phyloP scores from a whole-genome alignment of 2,797 vertebrate genomes.

The Smutsia gigantea region DNA sequence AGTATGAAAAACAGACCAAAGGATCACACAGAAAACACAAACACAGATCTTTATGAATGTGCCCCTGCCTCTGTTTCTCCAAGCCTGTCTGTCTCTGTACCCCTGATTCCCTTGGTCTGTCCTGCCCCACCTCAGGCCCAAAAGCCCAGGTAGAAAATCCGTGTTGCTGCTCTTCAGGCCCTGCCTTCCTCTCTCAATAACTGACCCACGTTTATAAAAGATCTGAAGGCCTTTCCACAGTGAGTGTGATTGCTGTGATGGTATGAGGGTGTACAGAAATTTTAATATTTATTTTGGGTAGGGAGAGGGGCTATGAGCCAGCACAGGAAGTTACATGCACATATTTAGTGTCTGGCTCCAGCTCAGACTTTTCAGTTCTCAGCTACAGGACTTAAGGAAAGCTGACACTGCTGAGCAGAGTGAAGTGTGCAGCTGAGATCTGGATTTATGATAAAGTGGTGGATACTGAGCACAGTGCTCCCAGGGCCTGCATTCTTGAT shows the following conservation, averaged over 20 bases:
- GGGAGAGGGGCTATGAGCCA: neutral
- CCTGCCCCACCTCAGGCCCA: neutral
- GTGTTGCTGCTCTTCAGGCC: neutral
- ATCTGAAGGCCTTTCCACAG: neutral
- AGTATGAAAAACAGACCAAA: neutral
- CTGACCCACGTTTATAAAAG: neutral
- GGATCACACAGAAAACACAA: no score
- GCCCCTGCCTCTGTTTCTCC: neutral
- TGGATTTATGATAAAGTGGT: neutral
- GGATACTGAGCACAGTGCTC: no score
- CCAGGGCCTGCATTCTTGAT: neutral
- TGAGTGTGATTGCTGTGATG: neutral
- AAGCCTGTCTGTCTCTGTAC: neutral
- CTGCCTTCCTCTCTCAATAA: neutral
- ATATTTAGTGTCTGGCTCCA: neutral
- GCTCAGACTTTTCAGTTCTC: neutral
- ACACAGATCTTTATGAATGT: neutral
- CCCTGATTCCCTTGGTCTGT: neutral
- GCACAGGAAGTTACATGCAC: neutral
- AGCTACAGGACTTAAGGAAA: neutral
- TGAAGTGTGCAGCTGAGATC: neutral
- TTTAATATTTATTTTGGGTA: neutral
- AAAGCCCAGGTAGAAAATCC: neutral
- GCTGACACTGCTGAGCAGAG: neutral
- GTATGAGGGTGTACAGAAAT: neutral